These are phyloP conservation scores for Drosophila histrio DNA, from an alignment of 2,888 invertebrate species.

Conservation along the genomic window DNA sequence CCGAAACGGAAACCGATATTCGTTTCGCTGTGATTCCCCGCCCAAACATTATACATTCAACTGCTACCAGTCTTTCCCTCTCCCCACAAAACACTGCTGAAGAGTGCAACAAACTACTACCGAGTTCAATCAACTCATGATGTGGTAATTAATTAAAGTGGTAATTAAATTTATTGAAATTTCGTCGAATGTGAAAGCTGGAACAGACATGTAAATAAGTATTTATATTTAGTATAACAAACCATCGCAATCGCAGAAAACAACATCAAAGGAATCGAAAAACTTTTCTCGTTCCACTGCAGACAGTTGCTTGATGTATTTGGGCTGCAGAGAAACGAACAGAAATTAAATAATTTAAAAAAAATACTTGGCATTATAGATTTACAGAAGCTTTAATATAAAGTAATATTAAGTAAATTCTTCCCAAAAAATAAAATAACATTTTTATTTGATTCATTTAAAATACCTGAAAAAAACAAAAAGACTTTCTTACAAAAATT, in stretches of 20 bases:
- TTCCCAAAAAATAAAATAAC: too few species aligned
- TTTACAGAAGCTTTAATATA: too few species aligned
- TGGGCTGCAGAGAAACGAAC: conserved; percentile 29
- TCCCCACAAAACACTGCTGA: background rate
- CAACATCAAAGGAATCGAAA: conserved; percentile 85
- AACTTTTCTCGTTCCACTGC: conserved; percentile 78
- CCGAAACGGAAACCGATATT: too few species aligned
- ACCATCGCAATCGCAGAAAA: conserved; percentile 87
- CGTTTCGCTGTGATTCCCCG: too few species aligned
- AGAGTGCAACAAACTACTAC: too few species aligned
- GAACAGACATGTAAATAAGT: background rate
- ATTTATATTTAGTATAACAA: background rate
- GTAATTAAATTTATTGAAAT: background rate
- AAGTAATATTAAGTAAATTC: too few species aligned
- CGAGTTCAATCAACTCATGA: background rate
- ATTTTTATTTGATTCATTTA: too few species aligned
- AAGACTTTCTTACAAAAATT: too few species aligned
- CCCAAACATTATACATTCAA: too few species aligned
- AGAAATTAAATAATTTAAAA: background rate
- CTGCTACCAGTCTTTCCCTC: too few species aligned
- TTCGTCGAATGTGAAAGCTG: background rate
- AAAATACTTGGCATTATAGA: too few species aligned
- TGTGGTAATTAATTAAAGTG: background rate
- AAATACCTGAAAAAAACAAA: too few species aligned
- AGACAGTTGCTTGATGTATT: conserved; percentile 58